Evolutionary conservation across 1,140 invertebrate genomes (phyloP).

Genomic region (Caenorhabditis brenneri): DNA sequence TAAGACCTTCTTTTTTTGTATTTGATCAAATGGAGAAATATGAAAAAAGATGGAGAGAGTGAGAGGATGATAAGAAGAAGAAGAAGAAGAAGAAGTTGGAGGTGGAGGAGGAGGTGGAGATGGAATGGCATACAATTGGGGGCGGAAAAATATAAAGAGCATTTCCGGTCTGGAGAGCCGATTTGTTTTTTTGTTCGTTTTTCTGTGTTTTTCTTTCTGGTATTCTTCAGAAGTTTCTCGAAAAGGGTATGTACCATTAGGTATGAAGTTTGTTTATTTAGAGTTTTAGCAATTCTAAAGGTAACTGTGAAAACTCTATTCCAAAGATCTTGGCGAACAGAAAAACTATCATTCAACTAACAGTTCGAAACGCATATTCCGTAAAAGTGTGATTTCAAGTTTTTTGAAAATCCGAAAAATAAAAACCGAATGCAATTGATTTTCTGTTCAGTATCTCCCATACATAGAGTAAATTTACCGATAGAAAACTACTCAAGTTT

Average conservation of each 20-base stretch:
- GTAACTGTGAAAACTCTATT: too few relatives aligned
- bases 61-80: not conserved
- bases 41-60: too few relatives aligned
- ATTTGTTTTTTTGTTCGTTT: not conserved
- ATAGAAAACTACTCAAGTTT: too few relatives aligned
- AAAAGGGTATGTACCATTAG: too few relatives aligned
- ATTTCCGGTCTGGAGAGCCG: not conserved
- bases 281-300: too few relatives aligned
- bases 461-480: too few relatives aligned
- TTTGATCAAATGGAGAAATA: conserved; percentile 2
- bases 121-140: conserved; percentile 8
- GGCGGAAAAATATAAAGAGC: not conserved
- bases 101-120: not conserved
- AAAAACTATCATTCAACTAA: too few relatives aligned
- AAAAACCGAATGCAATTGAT: not conserved
- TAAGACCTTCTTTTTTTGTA: not conserved
- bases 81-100: not conserved
- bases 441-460: too few relatives aligned
- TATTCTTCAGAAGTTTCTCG: too few relatives aligned
- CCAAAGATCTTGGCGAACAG: not conserved
- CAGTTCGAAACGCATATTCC: too few relatives aligned
- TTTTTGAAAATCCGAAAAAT: too few relatives aligned
- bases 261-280: not conserved
- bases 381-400: too few relatives aligned
- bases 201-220: not conserved